These are phyloP conservation scores for Ceratina australensis DNA, from an alignment of 1,140 invertebrate species.

Conservation along the genomic window DNA sequence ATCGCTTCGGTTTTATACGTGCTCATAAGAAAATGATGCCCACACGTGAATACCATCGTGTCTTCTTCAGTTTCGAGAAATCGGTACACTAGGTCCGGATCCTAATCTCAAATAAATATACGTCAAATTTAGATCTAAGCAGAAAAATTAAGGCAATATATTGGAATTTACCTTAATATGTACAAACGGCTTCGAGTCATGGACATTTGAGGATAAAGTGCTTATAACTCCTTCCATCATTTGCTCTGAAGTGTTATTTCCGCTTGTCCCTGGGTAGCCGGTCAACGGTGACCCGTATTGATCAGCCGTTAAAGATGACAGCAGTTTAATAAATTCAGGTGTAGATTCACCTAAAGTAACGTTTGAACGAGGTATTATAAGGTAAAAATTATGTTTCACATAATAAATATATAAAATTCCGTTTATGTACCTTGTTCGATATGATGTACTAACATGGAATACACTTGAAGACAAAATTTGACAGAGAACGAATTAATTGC, in stretches of 20 bases:
- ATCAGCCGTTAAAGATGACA: conserved; percentile 74
- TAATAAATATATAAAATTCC: background rate
- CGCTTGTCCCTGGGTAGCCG: conserved; percentile 71
- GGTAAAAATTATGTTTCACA: background rate
- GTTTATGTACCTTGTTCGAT: conserved; percentile 73
- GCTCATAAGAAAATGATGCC: conserved; percentile 75
- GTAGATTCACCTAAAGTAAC: conserved; percentile 68
- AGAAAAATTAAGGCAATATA: background rate
- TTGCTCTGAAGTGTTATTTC: conserved; percentile 73
- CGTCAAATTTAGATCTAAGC: too few relatives aligned
- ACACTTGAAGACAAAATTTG: conserved; percentile 76
- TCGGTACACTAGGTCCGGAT: conserved; percentile 70
- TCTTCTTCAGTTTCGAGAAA: conserved; percentile 73
- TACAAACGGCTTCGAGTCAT: conserved; percentile 74
- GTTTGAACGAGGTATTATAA: conserved; percentile 30
- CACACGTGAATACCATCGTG: conserved; percentile 77
- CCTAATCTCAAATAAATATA: conserved; percentile 54
- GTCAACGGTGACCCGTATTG: conserved; percentile 74
- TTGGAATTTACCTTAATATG: conserved; percentile 72
- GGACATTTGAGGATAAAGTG: conserved; percentile 71
- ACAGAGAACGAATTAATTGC: conserved; percentile 72
- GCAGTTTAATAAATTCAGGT: conserved; percentile 76
- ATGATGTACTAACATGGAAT: conserved; percentile 72
- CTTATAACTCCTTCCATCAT: conserved; percentile 77
- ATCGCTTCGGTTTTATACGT: conserved; percentile 73